Evolutionary conservation across 2,888 invertebrate species (phyloP).

Genomic region (Pandemis heparana): DNA sequence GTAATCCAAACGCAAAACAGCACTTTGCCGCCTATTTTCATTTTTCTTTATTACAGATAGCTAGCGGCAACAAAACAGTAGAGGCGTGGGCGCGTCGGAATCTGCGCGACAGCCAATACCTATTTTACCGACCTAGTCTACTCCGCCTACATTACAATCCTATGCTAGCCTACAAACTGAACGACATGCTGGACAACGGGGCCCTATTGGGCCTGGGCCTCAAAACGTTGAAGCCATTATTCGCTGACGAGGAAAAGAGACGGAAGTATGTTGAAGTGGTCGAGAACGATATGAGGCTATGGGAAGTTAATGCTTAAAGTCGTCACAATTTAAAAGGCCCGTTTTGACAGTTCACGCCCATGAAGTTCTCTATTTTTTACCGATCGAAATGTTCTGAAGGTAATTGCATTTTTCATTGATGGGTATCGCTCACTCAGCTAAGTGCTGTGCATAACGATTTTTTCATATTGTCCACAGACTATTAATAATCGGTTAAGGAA

Average conservation of each 20-base stretch:
- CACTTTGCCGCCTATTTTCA: too few relatives aligned
- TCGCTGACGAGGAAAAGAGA: slow-evolving; percentile 88
- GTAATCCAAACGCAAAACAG: too few relatives aligned
- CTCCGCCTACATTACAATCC: slow-evolving; percentile 91
- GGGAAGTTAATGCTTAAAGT: slow-evolving; percentile 89
- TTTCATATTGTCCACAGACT: too few relatives aligned
- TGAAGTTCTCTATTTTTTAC: too few relatives aligned
- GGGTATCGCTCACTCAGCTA: too few relatives aligned
- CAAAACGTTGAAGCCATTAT: slow-evolving; percentile 90
- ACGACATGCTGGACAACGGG: slow-evolving; percentile 90
- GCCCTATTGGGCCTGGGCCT: slow-evolving; percentile 92
- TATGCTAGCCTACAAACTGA: slow-evolving; percentile 88
- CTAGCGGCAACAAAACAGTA: slow-evolving; percentile 91
- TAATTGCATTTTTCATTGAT: too few relatives aligned
- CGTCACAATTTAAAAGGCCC: too few relatives aligned
- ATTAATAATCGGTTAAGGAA: too few relatives aligned
- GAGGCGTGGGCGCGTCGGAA: slow-evolving; percentile 90
- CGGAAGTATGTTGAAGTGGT: slow-evolving; percentile 93
- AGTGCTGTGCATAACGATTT: too few relatives aligned
- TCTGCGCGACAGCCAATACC: slow-evolving; percentile 89
- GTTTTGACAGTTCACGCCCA: too few relatives aligned
- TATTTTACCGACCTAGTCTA: slow-evolving; percentile 92
- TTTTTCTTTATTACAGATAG: slow-evolving; percentile 73
- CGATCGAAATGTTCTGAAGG: too few relatives aligned
- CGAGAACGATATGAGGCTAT: slow-evolving; percentile 93